Evolutionary conservation across 2,888 invertebrate genomes (phyloP).

Genomic region (Panopea generosa): DNA sequence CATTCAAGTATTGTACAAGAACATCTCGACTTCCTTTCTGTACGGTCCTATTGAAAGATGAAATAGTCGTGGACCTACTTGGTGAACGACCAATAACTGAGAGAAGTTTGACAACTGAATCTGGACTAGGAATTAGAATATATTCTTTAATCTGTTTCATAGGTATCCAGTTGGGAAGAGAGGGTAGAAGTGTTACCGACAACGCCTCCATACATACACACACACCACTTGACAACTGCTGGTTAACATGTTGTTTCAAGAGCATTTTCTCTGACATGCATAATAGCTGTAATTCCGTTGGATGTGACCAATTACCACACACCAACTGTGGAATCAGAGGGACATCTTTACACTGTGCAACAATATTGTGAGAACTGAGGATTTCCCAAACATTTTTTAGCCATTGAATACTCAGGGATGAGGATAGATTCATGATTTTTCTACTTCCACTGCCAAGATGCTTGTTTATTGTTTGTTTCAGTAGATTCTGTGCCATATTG

Average conservation of each 20-base stretch:
- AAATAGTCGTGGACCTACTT: not conserved
- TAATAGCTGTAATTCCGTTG: slow-evolving; percentile 2
- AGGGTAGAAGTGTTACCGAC: not conserved
- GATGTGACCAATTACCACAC: not conserved
- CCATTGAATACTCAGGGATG: not conserved
- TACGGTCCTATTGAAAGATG: not conserved
- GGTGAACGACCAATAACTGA: not conserved
- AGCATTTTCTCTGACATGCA: not conserved
- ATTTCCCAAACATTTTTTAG: not conserved
- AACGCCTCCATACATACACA: not conserved
- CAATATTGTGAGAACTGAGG: not conserved
- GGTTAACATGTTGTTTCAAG: not conserved
- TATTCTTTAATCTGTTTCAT: not conserved
- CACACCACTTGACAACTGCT: not conserved
- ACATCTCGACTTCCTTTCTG: not conserved
- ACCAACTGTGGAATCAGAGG: slow-evolving; percentile 12
- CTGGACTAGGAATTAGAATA: not conserved
- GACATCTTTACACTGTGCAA: slow-evolving; percentile 5
- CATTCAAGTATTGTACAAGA: not conserved
- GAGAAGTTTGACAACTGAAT: not conserved
- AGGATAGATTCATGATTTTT: too few species aligned
- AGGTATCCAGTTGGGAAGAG: slow-evolving; percentile 16
- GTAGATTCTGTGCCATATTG: not conserved
- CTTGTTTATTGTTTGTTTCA: not conserved
- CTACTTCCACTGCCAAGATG: not conserved